These are phyloP conservation scores for Euura lappo DNA, from an alignment of 1,140 invertebrate species.

Conservation along the genomic window DNA sequence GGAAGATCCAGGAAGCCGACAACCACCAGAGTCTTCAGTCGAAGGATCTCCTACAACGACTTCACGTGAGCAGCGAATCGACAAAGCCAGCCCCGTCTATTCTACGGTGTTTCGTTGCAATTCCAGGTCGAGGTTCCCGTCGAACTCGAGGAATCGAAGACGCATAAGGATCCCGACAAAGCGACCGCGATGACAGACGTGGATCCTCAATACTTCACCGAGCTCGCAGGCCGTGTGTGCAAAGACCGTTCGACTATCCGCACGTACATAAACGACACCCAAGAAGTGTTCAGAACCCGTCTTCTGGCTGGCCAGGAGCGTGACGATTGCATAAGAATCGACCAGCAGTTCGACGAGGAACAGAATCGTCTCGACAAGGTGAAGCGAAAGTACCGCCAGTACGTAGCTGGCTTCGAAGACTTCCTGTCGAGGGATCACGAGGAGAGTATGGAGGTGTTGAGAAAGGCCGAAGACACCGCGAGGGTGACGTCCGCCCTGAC, in stretches of 20 bases:
- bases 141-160: constrained; percentile 30
- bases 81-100: neutral
- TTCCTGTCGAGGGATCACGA: constrained; percentile 68
- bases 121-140: constrained; percentile 34
- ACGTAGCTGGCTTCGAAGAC: constrained; percentile 66
- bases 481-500: constrained; percentile 58
- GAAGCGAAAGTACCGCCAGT: constrained; percentile 55
- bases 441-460: constrained; percentile 64
- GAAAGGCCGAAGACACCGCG: constrained; percentile 59
- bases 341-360: constrained; percentile 67
- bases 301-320: constrained; percentile 63
- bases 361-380: constrained; percentile 61
- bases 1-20: neutral
- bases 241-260: constrained; percentile 60
- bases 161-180: constrained; percentile 21
- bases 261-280: constrained; percentile 64
- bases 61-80: constrained; percentile 36
- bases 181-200: constrained; percentile 56
- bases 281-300: constrained; percentile 61
- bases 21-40: constrained; percentile 18
- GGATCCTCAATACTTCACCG: constrained; percentile 67
- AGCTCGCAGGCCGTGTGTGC: constrained; percentile 63
- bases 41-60: constrained; percentile 32
- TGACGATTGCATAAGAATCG: constrained; percentile 67
- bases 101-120: neutral